Base-by-base conservation (phyloP, 2,888 invertebrate species). In the Diadegma fenestrale region DNA sequence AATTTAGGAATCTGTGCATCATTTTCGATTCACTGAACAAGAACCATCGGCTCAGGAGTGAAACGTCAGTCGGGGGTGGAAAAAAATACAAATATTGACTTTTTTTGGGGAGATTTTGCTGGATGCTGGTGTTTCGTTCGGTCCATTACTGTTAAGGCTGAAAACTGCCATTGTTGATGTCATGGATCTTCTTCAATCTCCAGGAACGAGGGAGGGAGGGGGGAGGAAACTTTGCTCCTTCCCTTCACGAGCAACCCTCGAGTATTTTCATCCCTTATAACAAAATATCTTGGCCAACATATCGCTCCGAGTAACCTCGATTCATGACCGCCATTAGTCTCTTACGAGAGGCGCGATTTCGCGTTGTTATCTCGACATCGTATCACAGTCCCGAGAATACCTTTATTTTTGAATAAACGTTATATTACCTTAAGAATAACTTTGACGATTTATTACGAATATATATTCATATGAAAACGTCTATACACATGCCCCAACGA, bases 251-350 rank as follows among this genome's bases (percentile, higher is more conserved):
- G 26, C 26, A 71, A 48, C 71, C 79, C 64, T 51, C 41, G 58
- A 78, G 82, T 79, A 69, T 71, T 80, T 68, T 72, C 58, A 61
- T 71, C 30, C 61, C 19, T 75, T 22, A n/a, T 26, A 48, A 22
- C 51, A 17, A 41, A 61, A 26, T 73, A 30, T 68, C 68, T 45
- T 79, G 80, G 79, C 78, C 75, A 69, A 79, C 76, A 71, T 30
- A 22, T 48, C n/a, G 22, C 68, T 43, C 54, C 30, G 33, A 26
- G 82, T 86, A 86, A 86, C 86, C 85, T 81, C 88, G 85, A 88
- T 88, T 87, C 85, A 87, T 88, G 87, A 45, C 79, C 22, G 72
- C 86, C 88, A 88, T 88, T 88, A 88, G 84, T 87, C 85, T 86
- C 83, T 75, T 75, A 87, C 73, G 85, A 87, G 86, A 83, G 81